These are phyloP conservation scores for Drosophila emarginata DNA, from an alignment of 2,888 invertebrate species.

Conservation along the genomic window DNA sequence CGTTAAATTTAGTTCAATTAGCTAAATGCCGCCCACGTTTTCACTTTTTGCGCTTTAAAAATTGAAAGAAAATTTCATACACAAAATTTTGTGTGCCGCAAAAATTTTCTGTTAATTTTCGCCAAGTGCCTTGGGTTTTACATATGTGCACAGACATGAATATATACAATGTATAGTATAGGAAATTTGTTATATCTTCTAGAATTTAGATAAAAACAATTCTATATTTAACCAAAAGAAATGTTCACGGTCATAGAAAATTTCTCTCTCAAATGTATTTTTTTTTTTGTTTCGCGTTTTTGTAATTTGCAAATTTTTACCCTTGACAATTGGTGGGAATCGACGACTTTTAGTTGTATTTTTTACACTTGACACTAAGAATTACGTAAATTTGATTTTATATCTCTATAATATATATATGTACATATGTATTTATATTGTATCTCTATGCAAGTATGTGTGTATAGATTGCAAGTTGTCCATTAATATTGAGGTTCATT, in stretches of 20 bases:
- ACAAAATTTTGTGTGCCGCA: neutral
- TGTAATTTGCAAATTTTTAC: conserved; percentile 25
- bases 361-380: conserved; percentile 2
- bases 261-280: conserved; percentile 11
- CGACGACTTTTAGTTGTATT: conserved; percentile 12
- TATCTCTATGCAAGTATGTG: neutral
- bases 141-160: neutral
- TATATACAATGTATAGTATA: neutral
- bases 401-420: too few relatives aligned
- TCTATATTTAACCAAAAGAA: conserved; percentile 6
- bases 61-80: neutral
- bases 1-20: conserved; percentile 9
- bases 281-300: conserved; percentile 29
- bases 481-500: neutral
- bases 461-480: neutral
- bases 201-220: neutral
- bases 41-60: conserved; percentile 4
- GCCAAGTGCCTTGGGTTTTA: conserved; percentile 1
- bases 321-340: conserved; percentile 19
- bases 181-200: neutral
- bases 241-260: conserved; percentile 6
- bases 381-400: conserved; percentile 12
- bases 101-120: neutral
- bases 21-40: conserved; percentile 1
- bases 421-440: too few relatives aligned